Conservation (phyloP, 2,888 invertebrate species). For the Reticulitermes lucifugus region DNA sequence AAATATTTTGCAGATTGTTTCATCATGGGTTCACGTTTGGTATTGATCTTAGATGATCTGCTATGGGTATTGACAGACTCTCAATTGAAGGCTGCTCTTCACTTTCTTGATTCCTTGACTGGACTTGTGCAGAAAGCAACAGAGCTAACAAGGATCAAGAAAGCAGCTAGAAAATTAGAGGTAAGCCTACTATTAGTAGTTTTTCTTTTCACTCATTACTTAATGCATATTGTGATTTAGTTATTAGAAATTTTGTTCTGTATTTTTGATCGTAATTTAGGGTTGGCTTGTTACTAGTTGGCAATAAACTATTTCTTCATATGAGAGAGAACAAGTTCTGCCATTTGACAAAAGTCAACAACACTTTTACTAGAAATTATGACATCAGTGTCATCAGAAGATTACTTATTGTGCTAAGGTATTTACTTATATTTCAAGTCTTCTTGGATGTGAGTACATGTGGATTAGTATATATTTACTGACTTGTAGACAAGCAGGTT, state of each 20-base stretch:
- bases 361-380: neutral
- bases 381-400: neutral
- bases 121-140: conserved; percentile 86
- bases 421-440: too few species aligned
- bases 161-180: conserved; percentile 87
- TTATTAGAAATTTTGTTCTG: too few species aligned
- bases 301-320: too few species aligned
- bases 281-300: too few species aligned
- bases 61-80: conserved; percentile 98
- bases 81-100: conserved; percentile 92
- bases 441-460: too few species aligned
- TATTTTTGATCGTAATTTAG: too few species aligned
- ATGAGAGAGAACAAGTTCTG: neutral
- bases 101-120: conserved; percentile 87
- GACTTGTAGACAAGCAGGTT: too few species aligned
- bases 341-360: neutral
- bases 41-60: conserved; percentile 93
- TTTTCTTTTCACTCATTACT: too few species aligned
- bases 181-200: conserved; percentile 60
- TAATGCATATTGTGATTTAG: too few species aligned
- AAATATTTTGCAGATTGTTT: conserved; percentile 81
- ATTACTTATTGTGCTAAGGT: neutral
- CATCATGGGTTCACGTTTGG: conserved; percentile 90
- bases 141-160: conserved; percentile 81
- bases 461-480: too few species aligned